A percentile compares a stretch with the other conserved stretches of the same genome.
These are phyloP conservation scores for Sebastes itinus DNA, from an alignment of 2,797 vertebrate genomes.

Conservation along the genomic window DNA sequence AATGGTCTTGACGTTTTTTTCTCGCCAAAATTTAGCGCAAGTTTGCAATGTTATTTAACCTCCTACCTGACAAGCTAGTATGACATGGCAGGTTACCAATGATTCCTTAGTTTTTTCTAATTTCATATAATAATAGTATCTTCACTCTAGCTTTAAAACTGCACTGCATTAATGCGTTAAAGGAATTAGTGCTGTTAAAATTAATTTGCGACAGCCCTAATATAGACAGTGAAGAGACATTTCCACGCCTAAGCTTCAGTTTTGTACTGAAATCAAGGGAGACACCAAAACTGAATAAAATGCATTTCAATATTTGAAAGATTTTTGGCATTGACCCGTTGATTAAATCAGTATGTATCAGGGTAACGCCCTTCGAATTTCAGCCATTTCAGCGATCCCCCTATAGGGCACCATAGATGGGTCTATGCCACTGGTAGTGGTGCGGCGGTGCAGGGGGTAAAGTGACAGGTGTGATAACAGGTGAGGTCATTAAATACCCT, in stretches of 20 bases:
- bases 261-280: neutral
- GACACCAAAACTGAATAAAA: neutral
- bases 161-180: too few relatives aligned
- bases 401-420: neutral
- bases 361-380: neutral
- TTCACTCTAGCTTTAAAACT: too few relatives aligned
- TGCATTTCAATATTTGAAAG: neutral
- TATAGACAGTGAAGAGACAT: neutral
- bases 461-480: neutral
- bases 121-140: too few relatives aligned
- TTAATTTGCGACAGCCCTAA: neutral
- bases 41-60: too few relatives aligned
- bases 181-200: too few relatives aligned
- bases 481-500: slow-evolving; percentile 6
- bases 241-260: neutral
- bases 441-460: neutral
- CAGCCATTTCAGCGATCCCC: neutral
- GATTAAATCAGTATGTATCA: neutral
- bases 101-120: too few relatives aligned
- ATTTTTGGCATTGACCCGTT: neutral
- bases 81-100: too few relatives aligned
- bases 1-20: too few relatives aligned
- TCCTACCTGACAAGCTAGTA: too few relatives aligned
- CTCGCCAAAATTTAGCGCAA: too few relatives aligned
- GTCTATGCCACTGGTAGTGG: neutral